A percentile compares a stretch with the other conserved stretches of the same genome.
Evolutionary conservation across 2,888 invertebrate species (phyloP).

Genomic region (Pristionchus maxplancki): DNA sequence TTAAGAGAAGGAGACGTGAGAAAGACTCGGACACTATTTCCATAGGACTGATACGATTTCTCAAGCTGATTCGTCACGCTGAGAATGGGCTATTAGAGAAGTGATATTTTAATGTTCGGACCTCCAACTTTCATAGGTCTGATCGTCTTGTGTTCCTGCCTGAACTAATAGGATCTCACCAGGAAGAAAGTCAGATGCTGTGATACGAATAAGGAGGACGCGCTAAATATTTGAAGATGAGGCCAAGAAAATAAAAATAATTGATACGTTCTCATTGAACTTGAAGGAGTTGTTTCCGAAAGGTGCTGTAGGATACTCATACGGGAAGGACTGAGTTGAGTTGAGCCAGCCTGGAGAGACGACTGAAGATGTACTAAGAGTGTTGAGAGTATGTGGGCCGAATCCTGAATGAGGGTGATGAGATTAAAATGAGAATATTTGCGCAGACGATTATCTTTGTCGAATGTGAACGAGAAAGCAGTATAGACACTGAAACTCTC

Average conservation of each 20-base stretch:
- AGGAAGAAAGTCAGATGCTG: background rate
- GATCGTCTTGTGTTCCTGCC: conserved; percentile 6
- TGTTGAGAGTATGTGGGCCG: background rate
- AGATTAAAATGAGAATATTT: background rate
- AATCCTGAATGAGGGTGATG: background rate
- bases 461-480: background rate
- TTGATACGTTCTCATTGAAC: conserved; percentile 7
- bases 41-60: background rate
- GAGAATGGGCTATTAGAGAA: background rate
- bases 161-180: background rate
- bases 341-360: conserved; percentile 27
- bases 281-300: conserved; percentile 26
- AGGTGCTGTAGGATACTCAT: background rate
- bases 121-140: background rate
- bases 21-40: conserved; percentile 15
- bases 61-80: background rate
- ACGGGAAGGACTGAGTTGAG: conserved; percentile 6
- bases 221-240: background rate
- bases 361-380: background rate
- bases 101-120: background rate
- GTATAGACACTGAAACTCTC: conserved; percentile 5
- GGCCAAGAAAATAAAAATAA: background rate
- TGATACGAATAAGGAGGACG: background rate
- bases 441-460: conserved; percentile 15
- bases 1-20: background rate